Evolutionary conservation across 2,888 invertebrate genomes (phyloP).

Genomic region (Stenichneumon culpator): DNA sequence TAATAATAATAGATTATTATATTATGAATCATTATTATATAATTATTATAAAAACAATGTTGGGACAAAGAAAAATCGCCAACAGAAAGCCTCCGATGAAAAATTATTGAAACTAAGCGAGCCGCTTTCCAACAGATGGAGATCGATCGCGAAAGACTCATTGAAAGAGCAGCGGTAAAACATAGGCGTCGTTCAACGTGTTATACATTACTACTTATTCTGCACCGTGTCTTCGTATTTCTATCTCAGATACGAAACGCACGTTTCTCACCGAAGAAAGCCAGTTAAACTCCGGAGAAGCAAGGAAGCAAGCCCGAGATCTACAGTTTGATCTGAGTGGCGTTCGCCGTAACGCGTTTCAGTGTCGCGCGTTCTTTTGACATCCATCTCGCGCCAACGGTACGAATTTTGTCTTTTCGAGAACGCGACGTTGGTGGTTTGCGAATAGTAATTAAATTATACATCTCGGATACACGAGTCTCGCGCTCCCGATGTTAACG

Average conservation of each 20-base stretch:
- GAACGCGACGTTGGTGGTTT: neutral
- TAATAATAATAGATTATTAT: too few relatives aligned
- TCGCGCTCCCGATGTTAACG: neutral
- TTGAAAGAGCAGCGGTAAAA: neutral
- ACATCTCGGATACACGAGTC: neutral
- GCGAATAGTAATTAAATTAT: conserved; percentile 9
- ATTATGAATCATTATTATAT: too few relatives aligned
- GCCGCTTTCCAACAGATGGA: neutral
- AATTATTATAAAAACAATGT: neutral
- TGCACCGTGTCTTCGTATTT: neutral
- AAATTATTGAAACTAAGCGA: neutral
- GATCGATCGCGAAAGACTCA: conserved; percentile 12
- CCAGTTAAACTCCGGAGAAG: neutral
- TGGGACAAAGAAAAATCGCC: neutral
- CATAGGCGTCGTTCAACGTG: neutral
- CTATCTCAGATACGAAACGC: neutral
- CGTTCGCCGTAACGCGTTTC: neutral
- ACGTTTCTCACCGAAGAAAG: neutral
- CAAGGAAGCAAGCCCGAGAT: neutral
- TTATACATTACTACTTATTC: neutral
- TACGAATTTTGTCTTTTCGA: neutral
- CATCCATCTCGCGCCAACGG: neutral
- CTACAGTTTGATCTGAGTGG: neutral
- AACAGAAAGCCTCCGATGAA: neutral
- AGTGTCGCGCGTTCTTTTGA: neutral